Conservation (phyloP, 2,888 invertebrate genomes). For the Dolomedes plantarius region DNA sequence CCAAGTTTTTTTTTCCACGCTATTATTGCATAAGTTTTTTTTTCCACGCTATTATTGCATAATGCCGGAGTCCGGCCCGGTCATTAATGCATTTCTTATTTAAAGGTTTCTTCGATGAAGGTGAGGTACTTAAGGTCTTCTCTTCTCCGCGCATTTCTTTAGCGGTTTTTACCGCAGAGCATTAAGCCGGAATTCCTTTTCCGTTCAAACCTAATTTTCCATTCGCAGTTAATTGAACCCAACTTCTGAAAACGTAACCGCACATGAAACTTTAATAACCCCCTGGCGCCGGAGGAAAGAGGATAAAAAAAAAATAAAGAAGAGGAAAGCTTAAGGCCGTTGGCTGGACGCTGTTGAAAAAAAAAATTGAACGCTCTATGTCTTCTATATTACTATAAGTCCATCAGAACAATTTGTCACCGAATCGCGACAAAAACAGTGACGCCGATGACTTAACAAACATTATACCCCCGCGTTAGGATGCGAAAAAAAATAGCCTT, state of each 20-base stretch:
- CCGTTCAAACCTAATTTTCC: background rate
- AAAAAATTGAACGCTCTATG: background rate
- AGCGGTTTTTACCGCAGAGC: no score
- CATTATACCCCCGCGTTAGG: slow-evolving; percentile 43
- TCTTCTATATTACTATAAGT: slow-evolving; percentile 38
- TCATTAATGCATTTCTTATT: background rate
- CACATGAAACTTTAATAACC: slow-evolving; percentile 16
- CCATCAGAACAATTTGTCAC: slow-evolving; percentile 62
- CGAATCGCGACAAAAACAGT: slow-evolving; percentile 55
- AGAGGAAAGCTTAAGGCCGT: background rate
- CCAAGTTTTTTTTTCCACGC: no score
- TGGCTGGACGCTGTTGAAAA: background rate
- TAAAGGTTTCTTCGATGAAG: background rate
- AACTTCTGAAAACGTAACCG: slow-evolving; percentile 1
- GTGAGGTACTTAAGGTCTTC: no score
- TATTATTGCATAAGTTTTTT: no score
- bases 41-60: no score
- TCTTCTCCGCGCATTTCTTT: no score
- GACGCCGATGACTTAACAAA: slow-evolving; percentile 64
- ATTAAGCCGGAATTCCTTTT: background rate
- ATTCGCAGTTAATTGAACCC: slow-evolving; percentile 1
- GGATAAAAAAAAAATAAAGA: background rate
- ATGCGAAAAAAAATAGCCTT: slow-evolving; percentile 18
- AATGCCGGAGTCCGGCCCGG: no score
- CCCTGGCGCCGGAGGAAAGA: background rate